Evolutionary conservation across 1,140 invertebrate genomes (phyloP), one percentile per base, ranked within the genome.

Genomic region (Macrosteles quadrilineatus): DNA sequence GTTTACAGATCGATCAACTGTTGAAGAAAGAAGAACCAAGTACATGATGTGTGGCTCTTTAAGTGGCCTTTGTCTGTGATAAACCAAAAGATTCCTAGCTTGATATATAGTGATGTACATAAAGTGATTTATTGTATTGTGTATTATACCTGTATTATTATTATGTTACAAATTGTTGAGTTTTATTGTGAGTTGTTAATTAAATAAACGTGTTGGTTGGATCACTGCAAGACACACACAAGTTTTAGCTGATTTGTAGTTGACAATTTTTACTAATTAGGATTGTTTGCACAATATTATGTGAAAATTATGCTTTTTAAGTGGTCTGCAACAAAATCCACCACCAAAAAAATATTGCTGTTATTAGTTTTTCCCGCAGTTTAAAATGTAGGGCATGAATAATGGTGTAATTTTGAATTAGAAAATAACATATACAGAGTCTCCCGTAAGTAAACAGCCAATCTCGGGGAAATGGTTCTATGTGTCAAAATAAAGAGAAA

Each of bases 1-100:
- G n/a, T 71, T 75, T 74, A 32, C 71, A 92, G 82, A 90, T 92
- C 57, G 90, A 92, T 82, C 90, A 92, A 73, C 80, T 92, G 68
- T 79, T 92, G n/a, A 83, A 83, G 72, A 78, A 80, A 55, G 80
- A 80, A 55, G 80, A 83, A 63, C 68, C 68, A 12, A 69, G 43
- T n/a, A 67, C 72, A 68, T 73, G 72, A 73, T 73, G 72, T 50
- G 65, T 62, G 45, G 66, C 69, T 17, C 67, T 73, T 25, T 73
- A 64, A 68, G 14, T 17, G 14, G 21, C 14, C 21, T 17, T 21
- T n/a, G 47, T 19, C 47, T 50, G 47, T 50, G 47, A 50, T 50
- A 50, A 9, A 17, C 14, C 14, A 50, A 11, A 19, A 50, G 47
- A 50, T 50, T 50, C 47, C 47, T 50, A 50, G 21, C 47, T 21